Conservation (phyloP, 2,797 vertebrate genomes). For the Lophius americanus region DNA sequence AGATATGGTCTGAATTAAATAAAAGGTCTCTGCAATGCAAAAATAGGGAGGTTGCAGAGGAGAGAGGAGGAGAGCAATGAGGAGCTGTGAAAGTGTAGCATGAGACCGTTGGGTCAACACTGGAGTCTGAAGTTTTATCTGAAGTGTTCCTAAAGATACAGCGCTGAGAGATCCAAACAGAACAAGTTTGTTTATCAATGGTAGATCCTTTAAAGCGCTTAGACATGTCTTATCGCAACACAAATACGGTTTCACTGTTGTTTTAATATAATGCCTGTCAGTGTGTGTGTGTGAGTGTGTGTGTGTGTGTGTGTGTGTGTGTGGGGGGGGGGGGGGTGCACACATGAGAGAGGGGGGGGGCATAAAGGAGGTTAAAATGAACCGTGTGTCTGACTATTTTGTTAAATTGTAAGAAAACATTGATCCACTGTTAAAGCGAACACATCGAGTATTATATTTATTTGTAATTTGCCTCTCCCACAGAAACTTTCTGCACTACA, state of each 20-base stretch:
- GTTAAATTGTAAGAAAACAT: neutral
- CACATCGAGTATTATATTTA: neutral
- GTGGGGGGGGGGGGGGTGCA: too few relatives aligned
- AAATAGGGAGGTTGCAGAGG: constrained; percentile 5
- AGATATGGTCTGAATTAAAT: constrained; percentile 51
- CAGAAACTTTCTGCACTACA: too few relatives aligned
- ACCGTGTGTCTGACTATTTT: neutral
- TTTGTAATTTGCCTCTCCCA: too few relatives aligned
- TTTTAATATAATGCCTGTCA: constrained; percentile 1
- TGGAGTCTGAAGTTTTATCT: constrained; percentile 42
- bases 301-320: too few relatives aligned
- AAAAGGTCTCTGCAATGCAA: constrained; percentile 18
- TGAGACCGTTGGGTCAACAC: constrained; percentile 30
- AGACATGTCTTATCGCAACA: constrained; percentile 41
- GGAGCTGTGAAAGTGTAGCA: constrained; percentile 6
- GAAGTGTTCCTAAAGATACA: constrained; percentile 23
- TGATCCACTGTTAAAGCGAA: neutral
- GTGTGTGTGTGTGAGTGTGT: constrained; percentile 3
- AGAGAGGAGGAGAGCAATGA: neutral
- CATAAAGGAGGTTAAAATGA: constrained; percentile 12
- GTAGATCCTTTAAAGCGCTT: constrained; percentile 33
- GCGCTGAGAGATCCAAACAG: constrained; percentile 40
- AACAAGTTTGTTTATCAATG: constrained; percentile 42
- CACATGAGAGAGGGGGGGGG: neutral
- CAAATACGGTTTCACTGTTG: constrained; percentile 25